These are phyloP conservation scores for Aphidius colemani DNA, from an alignment of 2,888 invertebrate species.

Conservation along the genomic window DNA sequence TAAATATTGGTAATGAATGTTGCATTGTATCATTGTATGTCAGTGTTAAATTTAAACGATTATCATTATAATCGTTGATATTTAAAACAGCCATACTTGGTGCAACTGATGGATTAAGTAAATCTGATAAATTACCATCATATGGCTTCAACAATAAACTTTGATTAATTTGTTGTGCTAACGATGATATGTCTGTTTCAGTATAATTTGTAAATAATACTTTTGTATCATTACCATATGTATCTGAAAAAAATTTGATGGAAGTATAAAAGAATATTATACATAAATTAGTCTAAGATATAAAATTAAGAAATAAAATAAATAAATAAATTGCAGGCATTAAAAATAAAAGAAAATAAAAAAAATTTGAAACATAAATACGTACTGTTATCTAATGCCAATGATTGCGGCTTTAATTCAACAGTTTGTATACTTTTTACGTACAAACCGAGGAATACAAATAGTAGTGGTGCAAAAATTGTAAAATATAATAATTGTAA, in stretches of 20 bases:
- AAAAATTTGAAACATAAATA: not conserved
- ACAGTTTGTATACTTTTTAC: conserved; percentile 68
- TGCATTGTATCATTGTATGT: conserved; percentile 80
- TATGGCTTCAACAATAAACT: conserved; percentile 63
- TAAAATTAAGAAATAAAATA: not conserved
- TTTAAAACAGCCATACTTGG: conserved; percentile 73
- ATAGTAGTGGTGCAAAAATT: conserved; percentile 72
- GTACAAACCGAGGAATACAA: conserved; percentile 73
- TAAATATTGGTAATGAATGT: conserved; percentile 76
- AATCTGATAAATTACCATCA: conserved; percentile 70
- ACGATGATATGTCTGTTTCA: conserved; percentile 54
- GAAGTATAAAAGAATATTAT: not conserved
- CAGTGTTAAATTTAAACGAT: conserved; percentile 66
- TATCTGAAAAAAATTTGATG: conserved; percentile 51
- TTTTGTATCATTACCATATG: conserved; percentile 66
- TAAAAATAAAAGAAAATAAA: not conserved
- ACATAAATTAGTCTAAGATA: not conserved
- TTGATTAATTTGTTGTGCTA: conserved; percentile 45
- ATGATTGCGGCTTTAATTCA: conserved; percentile 68
- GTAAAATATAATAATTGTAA: conserved; percentile 76
- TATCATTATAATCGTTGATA: conserved; percentile 62
- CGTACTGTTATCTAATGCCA: conserved; percentile 65
- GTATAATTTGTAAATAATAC: conserved; percentile 69
- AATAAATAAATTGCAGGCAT: too few relatives aligned
- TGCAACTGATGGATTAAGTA: conserved; percentile 64